These are phyloP conservation scores for Brachionus manjavacas DNA, from an alignment of 1,140 invertebrate genomes.

Conservation along the genomic window DNA sequence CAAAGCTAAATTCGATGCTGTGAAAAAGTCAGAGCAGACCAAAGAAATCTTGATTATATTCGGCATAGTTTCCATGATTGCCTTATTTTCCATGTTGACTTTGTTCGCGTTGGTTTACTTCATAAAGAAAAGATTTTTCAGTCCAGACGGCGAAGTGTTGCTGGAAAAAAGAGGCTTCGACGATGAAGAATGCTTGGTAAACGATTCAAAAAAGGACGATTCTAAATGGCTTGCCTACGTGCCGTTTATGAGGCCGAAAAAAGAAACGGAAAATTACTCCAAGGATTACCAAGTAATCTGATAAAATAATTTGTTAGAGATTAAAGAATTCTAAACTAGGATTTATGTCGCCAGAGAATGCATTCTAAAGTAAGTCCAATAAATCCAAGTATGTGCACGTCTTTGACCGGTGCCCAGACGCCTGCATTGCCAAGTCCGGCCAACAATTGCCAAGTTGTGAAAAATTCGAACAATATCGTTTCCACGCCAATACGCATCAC, in stretches of 20 bases:
- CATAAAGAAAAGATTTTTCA: not conserved
- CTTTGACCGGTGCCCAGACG: not conserved
- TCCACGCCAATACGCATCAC: slow-evolving; percentile 21
- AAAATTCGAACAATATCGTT: slow-evolving; percentile 1
- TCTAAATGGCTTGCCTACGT: not conserved
- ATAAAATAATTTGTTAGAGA: not conserved
- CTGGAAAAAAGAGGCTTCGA: not conserved
- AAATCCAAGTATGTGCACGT: not conserved
- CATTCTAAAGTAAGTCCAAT: slow-evolving; percentile 18
- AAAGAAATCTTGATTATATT: slow-evolving; percentile 16
- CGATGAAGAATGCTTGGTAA: not conserved
- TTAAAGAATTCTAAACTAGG: slow-evolving; percentile 12
- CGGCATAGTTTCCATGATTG: not conserved
- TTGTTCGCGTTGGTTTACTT: not conserved
- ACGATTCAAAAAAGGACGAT: not conserved
- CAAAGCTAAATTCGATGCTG: not conserved
- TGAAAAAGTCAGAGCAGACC: not conserved
- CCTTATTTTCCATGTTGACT: not conserved
- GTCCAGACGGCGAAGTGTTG: not conserved
- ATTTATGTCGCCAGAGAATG: slow-evolving; percentile 30
- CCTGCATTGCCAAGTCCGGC: not conserved
- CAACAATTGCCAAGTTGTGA: not conserved
- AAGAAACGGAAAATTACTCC: not conserved
- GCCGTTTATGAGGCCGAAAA: not conserved
- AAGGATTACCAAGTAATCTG: not conserved